Percentiles rank a stretch among this genome's conserved stretches.
Evolutionary conservation across 2,113 vertebrate species (phyloP).

Genomic region (Chunga burmeisteri): DNA sequence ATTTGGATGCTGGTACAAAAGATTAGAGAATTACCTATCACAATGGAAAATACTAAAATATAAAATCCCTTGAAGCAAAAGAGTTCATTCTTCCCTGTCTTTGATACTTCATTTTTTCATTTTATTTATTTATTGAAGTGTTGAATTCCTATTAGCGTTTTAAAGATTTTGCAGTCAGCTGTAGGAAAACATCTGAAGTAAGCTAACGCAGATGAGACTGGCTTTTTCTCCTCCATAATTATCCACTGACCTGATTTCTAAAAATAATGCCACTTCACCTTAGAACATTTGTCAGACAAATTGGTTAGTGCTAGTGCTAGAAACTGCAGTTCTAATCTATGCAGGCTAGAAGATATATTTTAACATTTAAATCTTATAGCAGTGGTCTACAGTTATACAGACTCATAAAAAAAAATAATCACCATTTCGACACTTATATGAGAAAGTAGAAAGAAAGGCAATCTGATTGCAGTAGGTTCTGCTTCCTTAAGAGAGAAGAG

Average conservation of each 20-base stretch:
- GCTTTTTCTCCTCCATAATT: background rate
- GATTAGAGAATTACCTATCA: background rate
- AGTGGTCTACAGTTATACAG: background rate
- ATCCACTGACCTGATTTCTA: constrained; percentile 45
- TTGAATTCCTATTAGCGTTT: background rate
- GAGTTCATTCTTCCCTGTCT: background rate
- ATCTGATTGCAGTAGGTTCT: background rate
- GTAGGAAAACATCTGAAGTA: background rate
- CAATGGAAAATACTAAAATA: background rate
- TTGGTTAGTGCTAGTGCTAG: background rate
- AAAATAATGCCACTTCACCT: constrained; percentile 38
- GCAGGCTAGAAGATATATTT: background rate
- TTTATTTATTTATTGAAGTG: background rate
- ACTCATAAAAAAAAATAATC: background rate
- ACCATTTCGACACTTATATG: background rate
- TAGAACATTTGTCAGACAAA: constrained; percentile 55
- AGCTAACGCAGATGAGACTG: background rate
- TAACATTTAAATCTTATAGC: background rate
- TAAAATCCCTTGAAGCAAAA: background rate
- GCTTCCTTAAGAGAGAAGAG: background rate
- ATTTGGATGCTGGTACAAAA: background rate
- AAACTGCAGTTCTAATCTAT: background rate
- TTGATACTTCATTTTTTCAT: background rate
- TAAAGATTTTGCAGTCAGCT: constrained; percentile 17
- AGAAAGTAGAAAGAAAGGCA: background rate